Base-by-base conservation (phyloP, 2,113 vertebrate genomes). In the Calypte anna region DNA sequence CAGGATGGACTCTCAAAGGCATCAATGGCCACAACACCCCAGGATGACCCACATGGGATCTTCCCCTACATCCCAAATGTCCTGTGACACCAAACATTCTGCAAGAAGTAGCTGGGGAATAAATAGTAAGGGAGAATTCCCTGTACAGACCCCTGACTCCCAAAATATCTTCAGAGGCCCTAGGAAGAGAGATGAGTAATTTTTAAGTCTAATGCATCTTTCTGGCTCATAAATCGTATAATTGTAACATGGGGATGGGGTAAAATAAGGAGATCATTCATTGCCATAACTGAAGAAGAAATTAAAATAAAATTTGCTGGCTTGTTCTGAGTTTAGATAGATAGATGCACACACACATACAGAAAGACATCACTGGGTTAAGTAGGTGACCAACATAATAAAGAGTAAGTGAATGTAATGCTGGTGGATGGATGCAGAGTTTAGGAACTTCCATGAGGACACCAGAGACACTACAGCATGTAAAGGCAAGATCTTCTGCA, bases 31-130 rank as follows among this genome's bases (percentile, higher is more conserved):
- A 2, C 48, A 72, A 40, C 11, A 22, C 10, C 27, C n/a, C 63
- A 31, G 28, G 0, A 7, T 0, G 3, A 68, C 27, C 50, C 53
- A 10, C 8, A 4, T 1, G 4, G 21, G 16, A 5, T 86, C 30
- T n/a, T 66, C 36, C 27, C 27, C 27, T 53, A n/a, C 46, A 64
- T 10, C 33, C n/a, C 33, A 61, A 46, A 53, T 7, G 27, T 67
- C 19, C 38, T 2, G 6, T 0, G 36, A 15, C 66, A 62, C 44
- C 17, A 80, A 66, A 88, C 46, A 27, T 30, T 50, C 44, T 66
- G 40, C 23, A 85, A 36, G 36, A 57, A 86, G 46, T 18, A 66
- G 7, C 12, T 18, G 18, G 9, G 19, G 23, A 33, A 33, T 33
- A 33, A 33, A 33, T 33, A 85, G 28, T 18, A 74, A 46, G 5